Evolutionary conservation across 2,797 vertebrate genomes (phyloP), one percentile per base, ranked within the genome.

Genomic region (Phaenicophaeus curvirostris): DNA sequence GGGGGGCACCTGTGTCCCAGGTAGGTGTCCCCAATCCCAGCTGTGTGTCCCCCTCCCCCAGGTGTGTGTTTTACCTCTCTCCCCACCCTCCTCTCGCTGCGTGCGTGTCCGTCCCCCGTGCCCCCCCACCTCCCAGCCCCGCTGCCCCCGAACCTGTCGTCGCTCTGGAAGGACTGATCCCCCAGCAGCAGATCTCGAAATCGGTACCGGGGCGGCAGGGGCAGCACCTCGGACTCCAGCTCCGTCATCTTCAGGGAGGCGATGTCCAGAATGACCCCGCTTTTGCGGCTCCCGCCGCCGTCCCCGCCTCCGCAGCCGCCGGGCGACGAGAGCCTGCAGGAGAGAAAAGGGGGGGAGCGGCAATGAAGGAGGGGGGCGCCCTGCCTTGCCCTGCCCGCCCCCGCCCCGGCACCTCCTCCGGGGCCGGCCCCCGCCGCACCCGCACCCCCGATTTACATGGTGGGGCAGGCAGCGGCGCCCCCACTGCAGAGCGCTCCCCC

Each of bases 111-210:
- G 42, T 15, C 48, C 30, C 14, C 37, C 9, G 39, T 39, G 39
- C 13, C 39, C 39, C 39, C 39, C 39, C 39, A 39, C 13, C 39
- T 13, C 39, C 2, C 48, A 23, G 25, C 13, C 51, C 48, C 81
- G 7, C 11, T 3, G 8, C 50, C 7, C 89, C 48, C 96, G 96
- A 98, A 99, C 99, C 99, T 99, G 98, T 99, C 99, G 74, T 99
- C 99, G 92, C 98, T 99, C 97, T 98, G 99, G 97, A 99, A 99
- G 18, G 98, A 98, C 97, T 98, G 99, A 95, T 99, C 99, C n/a
- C 99, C 99, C 81, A 99, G 97, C 91, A 99, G 98, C 96, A 99
- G 96, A 96, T 99, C 99, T 91, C 99, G 98, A 97, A 99, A 99
- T 85, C 99, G 98, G 97, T 99, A 99, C 25, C 99, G 98, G 37